phyloP scores from a whole-genome alignment of 2,797 vertebrate genomes.

The Manis pentadactyla region DNA sequence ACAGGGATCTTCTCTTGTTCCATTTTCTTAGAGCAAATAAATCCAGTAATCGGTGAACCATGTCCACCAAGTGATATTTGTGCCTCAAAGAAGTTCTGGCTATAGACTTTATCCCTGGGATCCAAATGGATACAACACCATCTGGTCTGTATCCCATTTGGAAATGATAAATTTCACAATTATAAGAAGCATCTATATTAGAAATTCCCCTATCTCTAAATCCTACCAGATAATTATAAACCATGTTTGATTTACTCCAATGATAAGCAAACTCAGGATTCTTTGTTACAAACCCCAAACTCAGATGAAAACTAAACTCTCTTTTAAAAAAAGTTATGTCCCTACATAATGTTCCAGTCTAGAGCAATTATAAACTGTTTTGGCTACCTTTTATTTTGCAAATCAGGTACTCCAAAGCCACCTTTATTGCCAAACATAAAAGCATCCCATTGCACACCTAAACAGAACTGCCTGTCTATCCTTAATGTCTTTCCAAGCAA shows the following conservation, averaged over 20 bases:
- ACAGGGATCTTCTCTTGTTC: background rate
- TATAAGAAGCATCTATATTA: background rate
- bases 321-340: background rate
- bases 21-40: background rate
- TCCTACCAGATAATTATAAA: slow-evolving; percentile 23
- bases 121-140: background rate
- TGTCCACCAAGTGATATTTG: background rate
- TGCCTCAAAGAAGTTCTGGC: background rate
- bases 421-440: slow-evolving; percentile 70
- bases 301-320: slow-evolving; percentile 34
- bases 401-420: slow-evolving; percentile 44
- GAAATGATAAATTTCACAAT: background rate
- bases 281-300: background rate
- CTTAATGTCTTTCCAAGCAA: slow-evolving; percentile 64
- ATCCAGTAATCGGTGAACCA: background rate
- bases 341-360: background rate
- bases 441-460: slow-evolving; percentile 67
- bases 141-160: slow-evolving; percentile 5
- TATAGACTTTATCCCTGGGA: background rate
- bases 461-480: slow-evolving; percentile 49
- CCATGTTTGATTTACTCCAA: background rate
- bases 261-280: background rate
- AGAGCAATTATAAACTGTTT: background rate
- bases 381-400: slow-evolving; percentile 29
- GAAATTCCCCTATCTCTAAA: slow-evolving; percentile 45